Evolutionary conservation across 1,140 invertebrate genomes (phyloP), one percentile per base, ranked within the genome.

Genomic region (Nasonia vitripennis): DNA sequence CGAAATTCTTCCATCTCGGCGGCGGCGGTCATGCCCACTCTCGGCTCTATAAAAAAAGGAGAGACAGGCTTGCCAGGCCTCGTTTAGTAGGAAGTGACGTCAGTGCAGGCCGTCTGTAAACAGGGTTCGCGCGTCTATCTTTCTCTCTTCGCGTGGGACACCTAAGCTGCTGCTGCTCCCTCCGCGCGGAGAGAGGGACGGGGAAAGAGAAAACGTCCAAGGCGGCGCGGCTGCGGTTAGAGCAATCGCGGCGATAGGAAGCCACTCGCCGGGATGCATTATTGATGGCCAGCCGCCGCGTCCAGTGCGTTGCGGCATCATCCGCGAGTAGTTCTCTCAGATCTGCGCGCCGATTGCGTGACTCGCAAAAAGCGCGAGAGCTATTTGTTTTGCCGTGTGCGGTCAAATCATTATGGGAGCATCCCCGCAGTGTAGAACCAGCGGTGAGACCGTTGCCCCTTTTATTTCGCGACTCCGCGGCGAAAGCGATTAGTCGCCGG

Each of bases 41-140:
- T 62, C 55, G 55, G 17, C 55, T 62, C 20, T 62, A 62, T 62
- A 91, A 90, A 62, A 90, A 81, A 89, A 87, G 87, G 88, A 20
- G 82, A 88, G 88, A 86, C 9, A 51, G 48, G 55, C 20, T 85
- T 88, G 89, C 34, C 86, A 62, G 7, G 68, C 37, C 5, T 67
- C 86, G 87, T 91, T 91, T 89, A 91, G 89, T 90, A 91, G 91
- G 91, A 92, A 92, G 88, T 92, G 90, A 91, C 91, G 90, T 92
- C 90, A 92, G 78, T 55, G 31, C 68, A 41, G 27, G 70, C 81
- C 20, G 70, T 5, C 10, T 71, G 81, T 51, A 74, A 74, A 82
- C 41, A 55, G 82, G 81, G 51, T 55, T 45, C 51, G 62, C 68
- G 62, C 34, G 11, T 70, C 37, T 41, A 67, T n/a, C n/a, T 34